These are phyloP conservation scores for Cyprinodon brontotheroides DNA, from an alignment of 2,113 vertebrate species.

Conservation along the genomic window DNA sequence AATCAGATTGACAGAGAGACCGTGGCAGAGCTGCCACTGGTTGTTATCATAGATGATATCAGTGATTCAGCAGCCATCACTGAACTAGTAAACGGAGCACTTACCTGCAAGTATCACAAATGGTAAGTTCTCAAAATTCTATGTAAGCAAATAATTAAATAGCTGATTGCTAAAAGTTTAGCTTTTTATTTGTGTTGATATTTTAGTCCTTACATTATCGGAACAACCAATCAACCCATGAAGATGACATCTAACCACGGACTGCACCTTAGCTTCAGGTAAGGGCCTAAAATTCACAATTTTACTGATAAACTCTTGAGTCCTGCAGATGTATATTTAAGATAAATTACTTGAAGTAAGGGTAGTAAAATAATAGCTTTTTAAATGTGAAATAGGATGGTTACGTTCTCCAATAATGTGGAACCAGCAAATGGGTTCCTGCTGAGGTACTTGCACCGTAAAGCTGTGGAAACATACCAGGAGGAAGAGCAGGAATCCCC, in stretches of 20 bases:
- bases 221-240: slow-evolving; percentile 94
- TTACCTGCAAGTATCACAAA: slow-evolving; percentile 99
- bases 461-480: slow-evolving; percentile 87
- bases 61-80: slow-evolving; percentile 87
- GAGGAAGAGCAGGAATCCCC: slow-evolving; percentile 79
- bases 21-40: slow-evolving; percentile 86
- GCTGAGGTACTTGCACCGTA: slow-evolving; percentile 91
- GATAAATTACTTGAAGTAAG: neutral
- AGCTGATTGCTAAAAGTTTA: neutral
- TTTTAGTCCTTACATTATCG: slow-evolving; percentile 92
- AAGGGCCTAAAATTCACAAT: neutral
- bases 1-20: slow-evolving; percentile 94
- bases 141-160: neutral
- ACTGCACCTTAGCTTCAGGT: slow-evolving; percentile 97
- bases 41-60: slow-evolving; percentile 92
- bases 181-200: neutral
- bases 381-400: slow-evolving; percentile 82
- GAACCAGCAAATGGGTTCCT: slow-evolving; percentile 95
- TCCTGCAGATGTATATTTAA: neutral
- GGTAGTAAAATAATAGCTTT: neutral
- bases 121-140: slow-evolving; percentile 79
- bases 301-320: neutral
- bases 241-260: slow-evolving; percentile 95
- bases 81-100: slow-evolving; percentile 91
- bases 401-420: slow-evolving; percentile 96